Evolutionary conservation across 1,140 invertebrate species (phyloP).

Genomic region (Plutomurus gul): DNA sequence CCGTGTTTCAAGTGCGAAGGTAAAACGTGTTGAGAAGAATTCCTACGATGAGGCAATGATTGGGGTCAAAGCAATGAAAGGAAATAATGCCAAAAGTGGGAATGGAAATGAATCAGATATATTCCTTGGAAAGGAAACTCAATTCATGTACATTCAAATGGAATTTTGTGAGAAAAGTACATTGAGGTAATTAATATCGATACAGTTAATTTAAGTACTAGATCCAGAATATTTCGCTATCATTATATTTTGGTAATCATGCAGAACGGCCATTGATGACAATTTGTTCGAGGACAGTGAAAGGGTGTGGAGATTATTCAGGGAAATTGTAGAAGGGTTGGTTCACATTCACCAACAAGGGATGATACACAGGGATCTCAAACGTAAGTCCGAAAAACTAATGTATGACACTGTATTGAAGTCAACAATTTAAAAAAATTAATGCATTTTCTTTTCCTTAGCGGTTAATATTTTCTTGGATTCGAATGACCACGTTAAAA

Average conservation of each 20-base stretch:
- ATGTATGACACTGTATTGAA: too few relatives aligned
- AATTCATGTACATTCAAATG: conserved; percentile 91
- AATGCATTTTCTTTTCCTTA: neutral
- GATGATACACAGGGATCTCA: conserved; percentile 93
- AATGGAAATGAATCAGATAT: neutral
- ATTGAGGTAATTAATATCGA: conserved; percentile 62
- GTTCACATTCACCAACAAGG: conserved; percentile 92
- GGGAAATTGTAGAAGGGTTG: conserved; percentile 88
- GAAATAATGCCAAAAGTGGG: neutral
- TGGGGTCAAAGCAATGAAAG: conserved; percentile 43
- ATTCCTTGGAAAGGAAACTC: conserved; percentile 56
- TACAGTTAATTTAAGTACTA: neutral
- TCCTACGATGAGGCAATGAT: too few relatives aligned
- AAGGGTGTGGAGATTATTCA: conserved; percentile 86
- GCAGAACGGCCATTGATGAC: conserved; percentile 81
- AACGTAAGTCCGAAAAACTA: conserved; percentile 61
- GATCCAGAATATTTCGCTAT: neutral
- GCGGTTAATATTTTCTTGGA: conserved; percentile 96
- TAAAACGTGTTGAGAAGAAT: neutral
- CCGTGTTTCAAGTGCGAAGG: neutral
- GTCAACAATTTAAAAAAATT: neutral
- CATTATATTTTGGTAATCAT: conserved; percentile 33
- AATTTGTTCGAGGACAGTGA: conserved; percentile 76
- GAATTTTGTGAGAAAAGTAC: conserved; percentile 89
- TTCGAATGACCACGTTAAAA: conserved; percentile 93